Conservation (phyloP, 2,113 vertebrate species). For the Scatophagus argus region DNA sequence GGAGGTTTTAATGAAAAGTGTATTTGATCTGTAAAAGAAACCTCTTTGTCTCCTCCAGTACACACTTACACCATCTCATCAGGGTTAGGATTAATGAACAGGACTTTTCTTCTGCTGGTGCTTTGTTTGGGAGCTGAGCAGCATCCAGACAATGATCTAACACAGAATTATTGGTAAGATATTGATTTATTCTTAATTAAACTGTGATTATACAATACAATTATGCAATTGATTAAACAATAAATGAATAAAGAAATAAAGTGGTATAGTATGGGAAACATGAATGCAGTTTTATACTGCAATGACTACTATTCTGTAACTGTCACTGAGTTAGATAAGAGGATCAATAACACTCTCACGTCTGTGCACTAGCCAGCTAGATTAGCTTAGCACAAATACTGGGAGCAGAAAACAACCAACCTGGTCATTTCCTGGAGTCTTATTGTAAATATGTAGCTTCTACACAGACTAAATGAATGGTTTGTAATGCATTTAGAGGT, state of each 20-base stretch:
- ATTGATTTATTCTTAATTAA: slow-evolving; percentile 8
- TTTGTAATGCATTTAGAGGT: neutral
- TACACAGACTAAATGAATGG: neutral
- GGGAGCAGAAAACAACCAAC: neutral
- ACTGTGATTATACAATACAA: neutral
- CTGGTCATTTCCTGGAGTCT: too few relatives aligned
- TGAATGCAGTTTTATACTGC: neutral
- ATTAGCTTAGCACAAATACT: neutral
- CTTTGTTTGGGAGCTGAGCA: neutral
- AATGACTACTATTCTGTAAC: neutral
- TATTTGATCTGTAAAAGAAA: neutral
- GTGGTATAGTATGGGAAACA: neutral
- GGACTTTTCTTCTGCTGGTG: neutral
- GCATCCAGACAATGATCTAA: slow-evolving; percentile 13
- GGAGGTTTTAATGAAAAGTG: neutral
- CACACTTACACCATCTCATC: neutral
- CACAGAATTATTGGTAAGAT: neutral
- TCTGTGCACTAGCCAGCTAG: neutral
- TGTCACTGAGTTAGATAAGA: neutral
- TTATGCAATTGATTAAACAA: too few relatives aligned
- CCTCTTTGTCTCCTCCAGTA: neutral
- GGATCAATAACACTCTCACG: neutral
- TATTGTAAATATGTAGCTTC: too few relatives aligned
- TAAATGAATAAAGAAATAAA: too few relatives aligned
- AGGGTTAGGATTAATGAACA: neutral